Conservation (phyloP, 2,888 invertebrate genomes). For the Pyrocoelia pectoralis region DNA sequence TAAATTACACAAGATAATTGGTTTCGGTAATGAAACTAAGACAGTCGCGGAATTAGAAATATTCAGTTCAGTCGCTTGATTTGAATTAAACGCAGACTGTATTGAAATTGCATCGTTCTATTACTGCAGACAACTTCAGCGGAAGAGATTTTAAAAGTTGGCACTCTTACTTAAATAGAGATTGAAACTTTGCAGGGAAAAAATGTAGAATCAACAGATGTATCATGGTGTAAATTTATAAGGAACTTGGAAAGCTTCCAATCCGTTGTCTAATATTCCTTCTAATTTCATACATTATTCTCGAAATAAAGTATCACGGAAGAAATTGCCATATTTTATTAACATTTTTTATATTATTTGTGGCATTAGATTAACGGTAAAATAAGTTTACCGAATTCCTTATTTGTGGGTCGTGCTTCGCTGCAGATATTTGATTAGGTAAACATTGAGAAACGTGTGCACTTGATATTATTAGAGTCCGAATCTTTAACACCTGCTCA, state of each 20-base stretch:
- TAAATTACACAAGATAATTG: background rate
- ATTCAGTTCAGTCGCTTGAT: constrained; percentile 16
- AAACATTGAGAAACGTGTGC: too few species aligned
- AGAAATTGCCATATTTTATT: background rate
- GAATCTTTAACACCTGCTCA: too few species aligned
- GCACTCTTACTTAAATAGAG: background rate
- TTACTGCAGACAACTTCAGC: constrained; percentile 4
- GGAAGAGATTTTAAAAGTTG: constrained; percentile 6
- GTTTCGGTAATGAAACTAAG: background rate
- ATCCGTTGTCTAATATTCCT: background rate
- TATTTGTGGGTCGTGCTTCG: too few species aligned
- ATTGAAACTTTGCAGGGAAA: background rate
- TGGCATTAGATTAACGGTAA: too few species aligned
- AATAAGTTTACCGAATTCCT: too few species aligned
- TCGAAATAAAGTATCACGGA: background rate
- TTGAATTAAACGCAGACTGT: constrained; percentile 16
- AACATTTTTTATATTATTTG: too few species aligned
- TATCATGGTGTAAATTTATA: constrained; percentile 5
- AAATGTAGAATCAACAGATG: constrained; percentile 2
- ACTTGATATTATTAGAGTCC: too few species aligned
- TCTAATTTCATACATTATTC: background rate
- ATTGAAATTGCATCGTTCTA: constrained; percentile 20
- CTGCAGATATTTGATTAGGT: too few species aligned
- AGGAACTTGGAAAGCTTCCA: background rate
- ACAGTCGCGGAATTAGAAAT: background rate